Base-by-base conservation (phyloP, 2,797 vertebrate genomes). In the Poecile montanus region DNA sequence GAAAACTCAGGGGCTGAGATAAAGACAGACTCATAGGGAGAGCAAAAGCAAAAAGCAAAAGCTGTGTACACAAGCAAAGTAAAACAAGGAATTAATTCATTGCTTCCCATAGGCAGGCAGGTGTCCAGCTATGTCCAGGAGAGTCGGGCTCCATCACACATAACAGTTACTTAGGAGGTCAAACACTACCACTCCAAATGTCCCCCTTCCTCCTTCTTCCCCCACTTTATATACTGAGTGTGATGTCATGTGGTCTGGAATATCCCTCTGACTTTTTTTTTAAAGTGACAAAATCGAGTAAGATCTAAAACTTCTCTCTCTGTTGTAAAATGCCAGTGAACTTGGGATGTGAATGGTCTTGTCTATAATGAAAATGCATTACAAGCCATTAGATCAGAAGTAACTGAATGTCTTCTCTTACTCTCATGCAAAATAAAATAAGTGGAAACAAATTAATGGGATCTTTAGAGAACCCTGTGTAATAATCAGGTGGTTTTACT, bases 51-150 rank as follows among this genome's bases (percentile, higher is more conserved):
- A 0, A 40, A 40, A 40, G 38, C 38, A 40, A 40, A 40, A 40
- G 13, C 38, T 40, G 38, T 40, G 45, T 53, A 30, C 18, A 42
- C 11, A 47, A 47, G 34, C 30, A 47, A 65, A 60, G 18, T 16
- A 53, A 53, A 58, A 34, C 9, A 47, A 53, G 21, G 26, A 60
- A 40, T 34, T 65, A 58, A 9, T 83, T 83, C 17, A 58, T 26
- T 0, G 0, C 13, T 77, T 58, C 19, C 19, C 11, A 4, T 22
- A 9, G 22, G 26, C 34, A 48, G 18, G 16, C 0, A 0, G n/a
- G 30, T 63, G n/a, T 30, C 71, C n/a, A 51, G 14, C 38, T n/a
- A 16, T 51, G 4, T 26, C n/a, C 45, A 40, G 51, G 13, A 45
- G 25, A 36, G 53, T 30, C 27, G 17, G 25, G n/a, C 25, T 20